Evolutionary conservation across 2,888 invertebrate species (phyloP).

Genomic region (Drosophila mulleri): DNA sequence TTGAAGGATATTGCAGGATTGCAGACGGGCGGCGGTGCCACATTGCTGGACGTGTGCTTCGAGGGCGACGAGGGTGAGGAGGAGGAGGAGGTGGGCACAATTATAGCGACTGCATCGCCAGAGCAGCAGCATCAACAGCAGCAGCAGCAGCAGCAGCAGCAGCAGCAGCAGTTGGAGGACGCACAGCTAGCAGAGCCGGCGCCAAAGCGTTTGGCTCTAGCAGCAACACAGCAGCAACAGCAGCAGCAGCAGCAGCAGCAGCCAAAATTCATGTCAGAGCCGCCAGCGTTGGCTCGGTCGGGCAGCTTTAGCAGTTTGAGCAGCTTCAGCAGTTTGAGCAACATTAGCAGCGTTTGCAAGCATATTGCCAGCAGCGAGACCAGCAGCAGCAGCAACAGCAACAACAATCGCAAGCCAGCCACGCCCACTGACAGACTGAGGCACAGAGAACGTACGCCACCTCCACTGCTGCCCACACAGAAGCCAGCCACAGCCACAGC

Average conservation of each 20-base stretch:
- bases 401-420: constrained; percentile 38
- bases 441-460: constrained; percentile 59
- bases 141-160: constrained; percentile 19
- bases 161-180: constrained; percentile 23
- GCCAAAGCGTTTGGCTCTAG: constrained; percentile 59
- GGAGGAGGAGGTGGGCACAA: constrained; percentile 42
- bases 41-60: constrained; percentile 80
- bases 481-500: constrained; percentile 48
- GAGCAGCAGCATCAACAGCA: constrained; percentile 23
- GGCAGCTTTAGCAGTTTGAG: constrained; percentile 55
- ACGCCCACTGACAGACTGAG: constrained; percentile 51
- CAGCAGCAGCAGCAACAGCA: constrained; percentile 9
- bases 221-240: constrained; percentile 24
- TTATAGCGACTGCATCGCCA: constrained; percentile 58
- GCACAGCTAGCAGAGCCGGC: constrained; percentile 54
- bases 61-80: constrained; percentile 56
- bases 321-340: constrained; percentile 55
- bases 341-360: constrained; percentile 54
- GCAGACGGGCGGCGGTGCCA: constrained; percentile 73
- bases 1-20: constrained; percentile 83
- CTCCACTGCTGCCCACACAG: constrained; percentile 59
- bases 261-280: constrained; percentile 66
- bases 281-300: constrained; percentile 70
- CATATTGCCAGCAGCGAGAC: constrained; percentile 38
- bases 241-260: constrained; percentile 38